Evolutionary conservation across 1,140 invertebrate species (phyloP), one percentile per base, ranked within the genome.

Genomic region (Drosophila serrata): DNA sequence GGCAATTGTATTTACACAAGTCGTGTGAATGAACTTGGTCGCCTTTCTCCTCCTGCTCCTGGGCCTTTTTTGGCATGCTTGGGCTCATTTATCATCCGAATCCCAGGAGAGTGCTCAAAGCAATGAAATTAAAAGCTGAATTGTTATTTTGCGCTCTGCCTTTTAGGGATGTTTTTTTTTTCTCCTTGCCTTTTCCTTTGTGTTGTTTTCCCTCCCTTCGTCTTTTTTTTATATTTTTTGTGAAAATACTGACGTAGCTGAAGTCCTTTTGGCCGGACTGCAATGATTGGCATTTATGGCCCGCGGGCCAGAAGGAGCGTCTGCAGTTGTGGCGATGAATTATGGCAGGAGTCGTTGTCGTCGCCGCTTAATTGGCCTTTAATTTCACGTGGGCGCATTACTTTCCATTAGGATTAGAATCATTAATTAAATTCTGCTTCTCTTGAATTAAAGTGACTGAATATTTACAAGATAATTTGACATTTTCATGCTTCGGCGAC

Each of bases 101-200:
- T 81, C 79, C 79, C 79, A 77, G 53, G 79, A 81, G 79, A 82
- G 79, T 81, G 69, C 79, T 82, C 79, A 81, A 81, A 62, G 79
- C 79, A 81, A 82, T 82, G 79, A 82, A 82, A 82, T 82, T 82
- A 82, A 82, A 81, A 82, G 79, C 79, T 81, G 74, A 82, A 82
- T 82, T 81, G 79, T 82, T 82, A 81, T 81, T 81, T 73, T 62
- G 17, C 69, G 39, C 35, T 63, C 43, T 78, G 39, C 45, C 51
- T 69, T 62, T 64, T 53, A 51, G 22, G 37, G 39, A 9, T 48
- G 33, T 37, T 49, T 49, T 40, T 37, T n/a, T 42, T 9, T 11
- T 9, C 24, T 24, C 24, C n/a, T n/a, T n/a, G 13, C 12, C 4
- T 6, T 8, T 9, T 15, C 31, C 42, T 61, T 17, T 46, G 17